Base-by-base conservation (phyloP, 2,888 invertebrate genomes). In the Brachypalpus laphriformis region DNA sequence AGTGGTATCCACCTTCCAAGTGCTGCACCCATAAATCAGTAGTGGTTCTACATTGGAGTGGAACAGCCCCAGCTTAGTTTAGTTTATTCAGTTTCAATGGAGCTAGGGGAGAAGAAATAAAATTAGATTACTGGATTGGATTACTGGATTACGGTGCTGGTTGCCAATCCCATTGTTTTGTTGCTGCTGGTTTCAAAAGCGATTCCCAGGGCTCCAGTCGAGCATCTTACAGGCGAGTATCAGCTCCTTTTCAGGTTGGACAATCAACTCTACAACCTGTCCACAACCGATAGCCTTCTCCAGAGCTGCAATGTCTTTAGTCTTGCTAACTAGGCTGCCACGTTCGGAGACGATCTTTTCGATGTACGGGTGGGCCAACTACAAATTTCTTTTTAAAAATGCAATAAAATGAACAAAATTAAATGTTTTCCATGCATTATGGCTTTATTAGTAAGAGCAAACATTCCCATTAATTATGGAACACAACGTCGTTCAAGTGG, bases 81-180 rank as follows among this genome's bases (percentile, higher is more conserved):
- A n/a, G n/a, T 82, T 82, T 80, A 71, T 81, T 83, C 34, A 42
- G 31, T 72, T 18, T 70, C 45, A 40, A 20, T 65, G 37, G 45
- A 34, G 54, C 18, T 45, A 49, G 61, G 16, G 37, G 11, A 45
- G 18, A 31, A 42, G 51, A 65, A 68, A 47, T 37, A 56, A 34
- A 54, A 28, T 63, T 49, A 59, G 18, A 76, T 63, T 88, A 90
- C 89, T 16, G 92, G 91, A 47, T 91, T 90, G n/a, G n/a, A n/a
- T n/a, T n/a, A n/a, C 59, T 89, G 83, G 47, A 92, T 92, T n/a
- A n/a, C 82, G 90, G 90, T 5, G 92, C 91, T 88, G 96, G 96
- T 9, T 99, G 99, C 99, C 99, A 99, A 88, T 95, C 95, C 99
- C 99, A 99, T 91, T 99, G 99, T 87, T 95, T 96, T 65, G 94